Evolutionary conservation across 2,113 vertebrate species (phyloP).

Genomic region (Rostratula benghalensis): DNA sequence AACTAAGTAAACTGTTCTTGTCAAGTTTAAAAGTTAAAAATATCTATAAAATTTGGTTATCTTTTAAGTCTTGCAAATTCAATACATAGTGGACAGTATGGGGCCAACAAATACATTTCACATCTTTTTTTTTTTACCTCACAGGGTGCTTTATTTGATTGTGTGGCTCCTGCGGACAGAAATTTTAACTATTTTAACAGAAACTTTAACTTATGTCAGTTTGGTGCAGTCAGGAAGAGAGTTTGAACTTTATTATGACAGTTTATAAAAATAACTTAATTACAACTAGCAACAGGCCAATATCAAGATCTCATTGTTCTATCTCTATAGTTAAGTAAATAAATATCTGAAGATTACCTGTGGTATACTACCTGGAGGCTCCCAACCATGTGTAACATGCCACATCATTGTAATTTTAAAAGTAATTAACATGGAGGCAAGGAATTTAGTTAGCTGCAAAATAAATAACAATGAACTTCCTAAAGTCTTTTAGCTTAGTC

Average conservation of each 20-base stretch:
- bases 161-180: background rate
- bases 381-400: background rate
- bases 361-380: background rate
- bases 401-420: background rate
- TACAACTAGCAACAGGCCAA: background rate
- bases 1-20: background rate
- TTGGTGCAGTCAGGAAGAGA: background rate
- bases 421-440: background rate
- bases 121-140: background rate
- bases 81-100: background rate
- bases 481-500: background rate
- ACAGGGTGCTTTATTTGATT: background rate
- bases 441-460: background rate
- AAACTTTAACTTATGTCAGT: background rate
- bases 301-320: background rate
- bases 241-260: background rate
- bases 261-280: background rate
- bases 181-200: background rate
- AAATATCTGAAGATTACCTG: background rate
- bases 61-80: background rate
- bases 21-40: slow-evolving; percentile 13
- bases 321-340: background rate
- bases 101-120: background rate
- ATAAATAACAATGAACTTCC: background rate
- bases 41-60: background rate